Evolutionary conservation across 2,888 invertebrate genomes (phyloP), one percentile per base, ranked within the genome.

Genomic region (Drosophila subsilvestris): DNA sequence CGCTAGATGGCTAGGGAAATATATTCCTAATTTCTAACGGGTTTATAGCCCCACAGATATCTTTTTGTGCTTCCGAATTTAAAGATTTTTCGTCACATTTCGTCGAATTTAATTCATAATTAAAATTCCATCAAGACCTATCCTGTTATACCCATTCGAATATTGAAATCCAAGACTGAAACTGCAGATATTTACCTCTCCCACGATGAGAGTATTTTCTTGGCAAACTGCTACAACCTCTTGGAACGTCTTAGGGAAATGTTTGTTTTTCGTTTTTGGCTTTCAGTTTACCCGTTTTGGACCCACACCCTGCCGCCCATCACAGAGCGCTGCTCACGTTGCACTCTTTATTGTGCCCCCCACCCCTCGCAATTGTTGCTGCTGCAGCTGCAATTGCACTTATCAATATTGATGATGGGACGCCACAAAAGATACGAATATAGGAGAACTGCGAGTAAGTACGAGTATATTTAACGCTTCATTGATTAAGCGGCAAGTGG

Each of bases 231-330:
- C 43, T 59, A 50, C 58, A 44, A 14, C 54, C 32, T n/a, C 37
- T 51, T 37, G 9, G 9, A 29, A 54, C 29, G 79, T 70, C 61
- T 71, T 57, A 49, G 76, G 63, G 67, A 76, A 83, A 86, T 81
- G 85, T 86, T 84, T 81, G 65, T 66, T 60, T 75, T 72, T 65
- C 76, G 76, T 74, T 84, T 76, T 68, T 55, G 61, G 66, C 61
- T 74, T 75, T 78, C 84, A 80, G 80, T 69, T 61, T 62, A 73
- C 32, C 42, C 42, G 20, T 32, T 12, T 10, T 9, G 4, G 12
- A 27, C 51, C 45, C 29, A n/a, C 29, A 29, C 59, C 59, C 37
- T 42, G 42, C 29, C 66, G 48, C 20, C 63, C 50, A 51, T 65
- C 47, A 42, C 25, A n/a, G 43, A 42, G 56, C 68, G 27, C 43